A percentile compares a stretch with the other conserved stretches of the same genome.
Evolutionary conservation across 2,888 invertebrate genomes (phyloP).

Genomic region (Spilarctia lutea): DNA sequence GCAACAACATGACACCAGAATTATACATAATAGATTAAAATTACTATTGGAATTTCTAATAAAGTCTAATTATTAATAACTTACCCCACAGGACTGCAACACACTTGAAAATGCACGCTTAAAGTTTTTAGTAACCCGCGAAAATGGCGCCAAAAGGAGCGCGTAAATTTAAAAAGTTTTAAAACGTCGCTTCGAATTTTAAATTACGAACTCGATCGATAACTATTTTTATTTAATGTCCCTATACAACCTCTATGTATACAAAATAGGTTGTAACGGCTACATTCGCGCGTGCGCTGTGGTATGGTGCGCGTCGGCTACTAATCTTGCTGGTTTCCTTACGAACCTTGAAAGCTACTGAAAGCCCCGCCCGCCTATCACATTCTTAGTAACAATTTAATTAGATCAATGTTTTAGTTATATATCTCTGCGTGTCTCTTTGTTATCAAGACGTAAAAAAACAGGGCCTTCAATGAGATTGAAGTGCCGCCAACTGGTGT

Average conservation of each 20-base stretch:
- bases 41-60: not conserved
- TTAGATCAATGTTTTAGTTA: conserved; percentile 53
- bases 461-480: conserved; percentile 40
- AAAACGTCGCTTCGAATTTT: conserved; percentile 60
- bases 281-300: conserved; percentile 76
- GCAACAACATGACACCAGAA: no score
- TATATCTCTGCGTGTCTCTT: conserved; percentile 47
- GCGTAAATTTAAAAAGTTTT: conserved; percentile 60
- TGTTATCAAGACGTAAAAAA: conserved; percentile 35
- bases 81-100: conserved; percentile 59
- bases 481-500: conserved; percentile 26
- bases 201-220: conserved; percentile 56
- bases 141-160: conserved; percentile 64
- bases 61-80: conserved; percentile 31
- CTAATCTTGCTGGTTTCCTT: conserved; percentile 62
- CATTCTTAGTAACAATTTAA: conserved; percentile 59
- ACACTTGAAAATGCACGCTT: conserved; percentile 53
- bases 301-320: conserved; percentile 68
- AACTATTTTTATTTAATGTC: conserved; percentile 42
- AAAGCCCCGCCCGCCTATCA: conserved; percentile 71
- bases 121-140: conserved; percentile 58
- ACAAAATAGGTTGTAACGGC: conserved; percentile 76
- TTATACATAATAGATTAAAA: not conserved
- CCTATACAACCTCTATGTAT: conserved; percentile 76
- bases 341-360: conserved; percentile 80